Conservation (phyloP, 1,140 invertebrate genomes). For the Zaprionus lachaisei region DNA sequence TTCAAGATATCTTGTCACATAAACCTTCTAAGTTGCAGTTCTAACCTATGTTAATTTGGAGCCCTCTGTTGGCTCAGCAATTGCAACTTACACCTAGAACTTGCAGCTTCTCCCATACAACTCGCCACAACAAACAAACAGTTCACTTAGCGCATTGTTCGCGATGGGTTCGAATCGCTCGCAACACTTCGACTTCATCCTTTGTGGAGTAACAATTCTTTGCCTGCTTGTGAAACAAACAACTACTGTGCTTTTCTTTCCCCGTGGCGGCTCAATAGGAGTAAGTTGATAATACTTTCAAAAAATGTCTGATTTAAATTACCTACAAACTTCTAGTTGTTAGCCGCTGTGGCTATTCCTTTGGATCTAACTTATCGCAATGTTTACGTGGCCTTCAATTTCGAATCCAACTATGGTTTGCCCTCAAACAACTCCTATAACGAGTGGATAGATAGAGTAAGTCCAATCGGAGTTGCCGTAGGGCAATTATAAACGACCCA, state of each 20-base stretch:
- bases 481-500: background rate
- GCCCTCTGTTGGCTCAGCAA: background rate
- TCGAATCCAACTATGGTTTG: constrained; percentile 89
- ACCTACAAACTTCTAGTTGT: constrained; percentile 64
- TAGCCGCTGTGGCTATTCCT: constrained; percentile 89
- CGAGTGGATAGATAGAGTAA: constrained; percentile 75
- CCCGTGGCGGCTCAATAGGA: constrained; percentile 71
- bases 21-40: background rate
- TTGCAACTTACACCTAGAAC: background rate
- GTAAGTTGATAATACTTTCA: constrained; percentile 38
- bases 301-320: background rate
- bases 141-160: constrained; percentile 42
- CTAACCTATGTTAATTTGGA: background rate
- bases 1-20: background rate
- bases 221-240: background rate
- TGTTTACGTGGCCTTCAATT: constrained; percentile 90
- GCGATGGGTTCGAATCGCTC: constrained; percentile 46
- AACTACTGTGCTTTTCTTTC: constrained; percentile 56
- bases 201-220: constrained; percentile 9
- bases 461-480: background rate
- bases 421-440: constrained; percentile 72
- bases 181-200: constrained; percentile 2
- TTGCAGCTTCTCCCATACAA: background rate
- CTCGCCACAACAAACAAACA: constrained; percentile 22
- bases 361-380: constrained; percentile 88